Evolutionary conservation across 2,113 vertebrate genomes (phyloP), one percentile per base, ranked within the genome.

Genomic region (Chloroceryle aenea): DNA sequence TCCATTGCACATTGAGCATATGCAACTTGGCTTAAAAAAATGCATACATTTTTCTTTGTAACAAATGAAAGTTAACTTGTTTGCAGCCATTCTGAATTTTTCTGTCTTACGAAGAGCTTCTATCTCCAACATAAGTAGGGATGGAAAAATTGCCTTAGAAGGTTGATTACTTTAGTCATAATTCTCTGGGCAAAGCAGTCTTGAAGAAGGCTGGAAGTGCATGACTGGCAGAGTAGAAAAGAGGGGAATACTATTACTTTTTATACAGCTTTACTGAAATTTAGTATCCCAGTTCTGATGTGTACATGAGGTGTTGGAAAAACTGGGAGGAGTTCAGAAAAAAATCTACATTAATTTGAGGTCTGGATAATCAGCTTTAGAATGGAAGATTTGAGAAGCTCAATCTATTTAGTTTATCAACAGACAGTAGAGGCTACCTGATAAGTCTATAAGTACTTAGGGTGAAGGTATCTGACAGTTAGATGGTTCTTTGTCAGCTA

Each of bases 361-460:
- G 82, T 77, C 78, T 96, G 81, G 50, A 67, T 96, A 96, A 97
- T 93, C 87, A 93, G 85, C 93, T 95, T 95, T 91, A 86, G 79
- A 80, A 85, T 83, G 61, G 68, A 96, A 96, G 95, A 90, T 88
- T 94, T 95, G 81, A 96, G 95, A 94, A 94, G 89, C 93, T 95
- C 71, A 95, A 61, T 97, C 95, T 95, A 43, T 96, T 97, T 90
- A 96, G 91, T 95, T 97, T 96, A 93, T 93, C 95, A 97, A 83
- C 85, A 95, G 89, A 66, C 32, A 4, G 85, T 95, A 91, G 89
- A 87, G 78, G 87, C 90, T 93, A 96, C 94, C 75, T 96, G 78
- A 3, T 96, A 96, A 96, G 91, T 83, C 85, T 83, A 0, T 93
- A 96, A 96, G 91, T 93, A 94, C 75, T 91, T 96, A 83, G 78